phyloP scores from a whole-genome alignment of 2,888 invertebrate genomes.

The Bursaphelenchus okinawaensis region DNA sequence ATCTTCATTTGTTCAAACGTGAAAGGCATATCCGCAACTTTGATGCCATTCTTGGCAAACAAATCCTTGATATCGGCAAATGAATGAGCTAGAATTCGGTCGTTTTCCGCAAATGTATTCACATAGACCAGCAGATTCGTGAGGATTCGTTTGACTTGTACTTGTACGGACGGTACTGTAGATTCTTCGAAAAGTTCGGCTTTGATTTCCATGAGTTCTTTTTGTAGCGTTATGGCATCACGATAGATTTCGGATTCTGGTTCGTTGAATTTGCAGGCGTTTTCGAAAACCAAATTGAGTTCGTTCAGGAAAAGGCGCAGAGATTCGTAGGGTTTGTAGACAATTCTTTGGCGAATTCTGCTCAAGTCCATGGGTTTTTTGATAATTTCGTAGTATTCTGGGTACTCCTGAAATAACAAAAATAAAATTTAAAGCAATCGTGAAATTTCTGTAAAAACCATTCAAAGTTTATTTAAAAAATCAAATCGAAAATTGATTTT shows the following conservation, averaged over 20 bases:
- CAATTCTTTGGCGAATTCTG: slow-evolving; percentile 67
- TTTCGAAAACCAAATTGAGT: slow-evolving; percentile 78
- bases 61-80: slow-evolving; percentile 86
- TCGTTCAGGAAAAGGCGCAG: slow-evolving; percentile 39
- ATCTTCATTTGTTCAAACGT: slow-evolving; percentile 88
- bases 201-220: slow-evolving; percentile 74
- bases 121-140: slow-evolving; percentile 83
- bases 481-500: neutral
- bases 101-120: slow-evolving; percentile 88
- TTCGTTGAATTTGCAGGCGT: slow-evolving; percentile 94
- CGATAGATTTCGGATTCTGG: slow-evolving; percentile 85
- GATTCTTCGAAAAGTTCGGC: slow-evolving; percentile 17
- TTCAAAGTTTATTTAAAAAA: too few relatives aligned
- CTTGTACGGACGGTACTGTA: slow-evolving; percentile 64
- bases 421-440: too few relatives aligned
- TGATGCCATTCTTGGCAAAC: slow-evolving; percentile 62
- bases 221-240: slow-evolving; percentile 85
- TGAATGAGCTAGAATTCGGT: slow-evolving; percentile 90
- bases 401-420: slow-evolving; percentile 69
- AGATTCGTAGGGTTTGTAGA: slow-evolving; percentile 21
- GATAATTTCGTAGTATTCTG: slow-evolving; percentile 94
- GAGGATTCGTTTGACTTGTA: slow-evolving; percentile 82
- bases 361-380: slow-evolving; percentile 94
- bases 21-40: slow-evolving; percentile 65
- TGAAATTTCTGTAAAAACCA: too few relatives aligned